Percentiles rank a stretch among this genome's conserved stretches.
These are phyloP conservation scores for Amphimallon solstitiale DNA, from an alignment of 2,888 invertebrate species.

Conservation along the genomic window DNA sequence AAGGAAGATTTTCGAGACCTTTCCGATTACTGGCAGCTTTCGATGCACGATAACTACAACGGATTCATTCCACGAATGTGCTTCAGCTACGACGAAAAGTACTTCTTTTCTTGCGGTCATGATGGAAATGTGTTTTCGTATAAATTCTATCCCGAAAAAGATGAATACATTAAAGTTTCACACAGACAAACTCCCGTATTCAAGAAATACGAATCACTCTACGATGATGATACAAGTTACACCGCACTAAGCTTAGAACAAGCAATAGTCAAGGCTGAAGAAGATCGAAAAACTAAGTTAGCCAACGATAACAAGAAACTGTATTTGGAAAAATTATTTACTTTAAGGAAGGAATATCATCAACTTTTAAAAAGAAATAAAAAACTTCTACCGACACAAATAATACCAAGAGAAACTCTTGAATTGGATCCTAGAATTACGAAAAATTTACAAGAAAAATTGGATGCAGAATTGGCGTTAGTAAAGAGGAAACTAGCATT, in stretches of 20 bases:
- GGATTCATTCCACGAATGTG: conserved; percentile 74
- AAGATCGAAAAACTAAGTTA: conserved; percentile 70
- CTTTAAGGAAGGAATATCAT: conserved; percentile 65
- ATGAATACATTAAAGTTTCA: conserved; percentile 22
- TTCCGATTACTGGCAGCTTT: conserved; percentile 73
- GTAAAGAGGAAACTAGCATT: conserved; percentile 75
- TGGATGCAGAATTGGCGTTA: conserved; percentile 71
- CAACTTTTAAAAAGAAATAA: conserved; percentile 63
- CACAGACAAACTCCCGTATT: conserved; percentile 31
- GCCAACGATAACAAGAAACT: conserved; percentile 73
- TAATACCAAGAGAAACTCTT: conserved; percentile 60
- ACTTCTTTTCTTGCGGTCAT: conserved; percentile 69
- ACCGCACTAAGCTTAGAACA: conserved; percentile 70
- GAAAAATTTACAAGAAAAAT: conserved; percentile 68
- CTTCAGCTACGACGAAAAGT: conserved; percentile 71
- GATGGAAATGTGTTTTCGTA: conserved; percentile 85
- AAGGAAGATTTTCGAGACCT: conserved; percentile 66
- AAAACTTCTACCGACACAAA: conserved; percentile 69
- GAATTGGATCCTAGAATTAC: conserved; percentile 76
- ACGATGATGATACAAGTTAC: conserved; percentile 60
- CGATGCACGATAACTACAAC: conserved; percentile 80
- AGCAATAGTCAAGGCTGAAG: conserved; percentile 74
- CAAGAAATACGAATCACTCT: conserved; percentile 42
- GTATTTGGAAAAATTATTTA: conserved; percentile 67
- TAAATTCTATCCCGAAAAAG: conserved; percentile 61